Percentiles rank a stretch among this genome's conserved stretches.
phyloP scores from a whole-genome alignment of 2,113 vertebrate species.

The Grammatotria lemairii region DNA sequence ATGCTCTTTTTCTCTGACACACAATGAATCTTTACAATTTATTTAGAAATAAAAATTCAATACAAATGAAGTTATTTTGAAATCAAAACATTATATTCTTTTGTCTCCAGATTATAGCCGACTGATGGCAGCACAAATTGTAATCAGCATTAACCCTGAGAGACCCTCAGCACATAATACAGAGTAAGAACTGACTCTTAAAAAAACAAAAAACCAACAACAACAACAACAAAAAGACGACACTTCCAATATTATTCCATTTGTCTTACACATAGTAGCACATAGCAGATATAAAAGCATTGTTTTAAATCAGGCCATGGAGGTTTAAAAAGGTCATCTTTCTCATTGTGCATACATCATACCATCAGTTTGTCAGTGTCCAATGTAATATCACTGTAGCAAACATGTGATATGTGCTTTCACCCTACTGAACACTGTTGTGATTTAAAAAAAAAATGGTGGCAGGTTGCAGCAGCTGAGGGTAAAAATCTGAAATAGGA shows the following conservation, averaged over 20 bases:
- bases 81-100: background rate
- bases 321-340: background rate
- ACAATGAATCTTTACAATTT: background rate
- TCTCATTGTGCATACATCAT: background rate
- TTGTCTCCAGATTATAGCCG: background rate
- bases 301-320: background rate
- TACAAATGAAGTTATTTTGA: conserved; percentile 9
- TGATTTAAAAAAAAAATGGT: background rate
- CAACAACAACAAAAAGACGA: background rate
- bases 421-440: background rate
- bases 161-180: background rate
- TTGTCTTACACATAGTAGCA: background rate
- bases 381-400: background rate
- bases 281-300: background rate
- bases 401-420: background rate
- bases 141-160: conserved; percentile 31
- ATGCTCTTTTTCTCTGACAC: background rate
- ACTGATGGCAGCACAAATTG: background rate
- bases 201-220: background rate
- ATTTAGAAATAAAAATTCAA: conserved; percentile 28
- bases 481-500: background rate
- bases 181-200: background rate
- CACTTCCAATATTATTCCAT: background rate
- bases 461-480: background rate
- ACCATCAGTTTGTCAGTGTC: background rate